These are phyloP conservation scores for Oeneis ivallda DNA, from an alignment of 2,888 invertebrate species.

Conservation along the genomic window DNA sequence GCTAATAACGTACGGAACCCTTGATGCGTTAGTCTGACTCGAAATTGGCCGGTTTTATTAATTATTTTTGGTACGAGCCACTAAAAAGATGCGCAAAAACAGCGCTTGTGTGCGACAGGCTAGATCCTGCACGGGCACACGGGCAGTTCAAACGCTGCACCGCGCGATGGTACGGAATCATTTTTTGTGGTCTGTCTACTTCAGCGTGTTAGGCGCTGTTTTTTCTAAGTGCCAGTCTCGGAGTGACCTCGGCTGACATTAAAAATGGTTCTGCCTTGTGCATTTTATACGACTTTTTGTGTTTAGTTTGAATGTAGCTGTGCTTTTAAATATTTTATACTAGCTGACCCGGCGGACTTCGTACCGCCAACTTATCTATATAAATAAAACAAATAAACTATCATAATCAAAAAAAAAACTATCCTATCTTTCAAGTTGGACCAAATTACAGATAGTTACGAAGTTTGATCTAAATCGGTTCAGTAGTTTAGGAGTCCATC, in stretches of 20 bases:
- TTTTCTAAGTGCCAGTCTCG: conserved; percentile 64
- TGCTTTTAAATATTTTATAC: conserved; percentile 26
- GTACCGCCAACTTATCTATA: too few species aligned
- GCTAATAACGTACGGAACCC: too few species aligned
- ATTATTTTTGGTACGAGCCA: not conserved
- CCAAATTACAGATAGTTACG: conserved; percentile 23
- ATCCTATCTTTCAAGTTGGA: too few species aligned
- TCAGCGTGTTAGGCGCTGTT: conserved; percentile 66
- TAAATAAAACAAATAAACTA: too few species aligned
- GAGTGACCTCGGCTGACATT: conserved; percentile 75
- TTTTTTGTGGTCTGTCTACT: conserved; percentile 71
- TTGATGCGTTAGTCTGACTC: too few species aligned
- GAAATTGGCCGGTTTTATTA: not conserved
- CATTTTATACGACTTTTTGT: conserved; percentile 56
- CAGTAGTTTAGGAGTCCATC: too few species aligned
- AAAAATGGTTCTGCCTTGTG: conserved; percentile 66
- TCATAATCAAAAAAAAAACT: too few species aligned
- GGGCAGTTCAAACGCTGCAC: conserved; percentile 46
- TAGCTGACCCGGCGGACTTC: too few species aligned
- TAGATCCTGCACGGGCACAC: conserved; percentile 40
- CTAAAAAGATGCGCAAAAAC: conserved; percentile 28
- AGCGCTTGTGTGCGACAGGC: conserved; percentile 39
- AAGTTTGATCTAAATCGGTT: too few species aligned
- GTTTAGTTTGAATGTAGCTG: conserved; percentile 39
- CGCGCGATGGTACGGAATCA: conserved; percentile 55